Conservation (phyloP, 2,888 invertebrate species). For the Cartodere bifasciata region DNA sequence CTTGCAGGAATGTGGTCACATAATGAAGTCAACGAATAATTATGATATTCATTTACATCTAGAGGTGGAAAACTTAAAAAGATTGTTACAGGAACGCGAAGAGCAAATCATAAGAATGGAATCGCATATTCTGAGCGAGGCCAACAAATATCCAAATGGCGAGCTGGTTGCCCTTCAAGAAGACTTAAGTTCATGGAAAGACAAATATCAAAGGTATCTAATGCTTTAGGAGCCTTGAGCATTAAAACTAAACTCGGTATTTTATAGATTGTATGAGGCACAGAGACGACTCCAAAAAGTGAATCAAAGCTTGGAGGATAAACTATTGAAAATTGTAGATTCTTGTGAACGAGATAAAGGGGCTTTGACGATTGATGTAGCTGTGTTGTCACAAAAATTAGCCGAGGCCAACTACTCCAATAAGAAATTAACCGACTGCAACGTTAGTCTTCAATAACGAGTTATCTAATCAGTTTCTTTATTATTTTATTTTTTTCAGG, state of each 20-base stretch:
- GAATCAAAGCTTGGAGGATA: conserved; percentile 90
- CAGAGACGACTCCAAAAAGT: conserved; percentile 88
- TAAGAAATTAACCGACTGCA: conserved; percentile 72
- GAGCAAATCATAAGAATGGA: conserved; percentile 77
- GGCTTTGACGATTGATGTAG: conserved; percentile 75
- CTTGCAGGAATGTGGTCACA: conserved; percentile 47
- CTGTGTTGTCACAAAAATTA: conserved; percentile 67
- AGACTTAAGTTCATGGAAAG: conserved; percentile 77
- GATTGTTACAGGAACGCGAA: conserved; percentile 69
- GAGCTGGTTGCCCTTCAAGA: conserved; percentile 69
- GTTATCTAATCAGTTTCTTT: neutral
- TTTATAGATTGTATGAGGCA: conserved; percentile 72
- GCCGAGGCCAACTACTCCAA: conserved; percentile 77
- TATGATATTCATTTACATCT: conserved; percentile 62
- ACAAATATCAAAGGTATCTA: conserved; percentile 73
- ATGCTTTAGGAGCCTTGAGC: neutral
- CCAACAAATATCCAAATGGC: conserved; percentile 42
- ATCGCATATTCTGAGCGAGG: conserved; percentile 68
- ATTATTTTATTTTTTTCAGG: conserved; percentile 46
- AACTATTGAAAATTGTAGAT: conserved; percentile 81
- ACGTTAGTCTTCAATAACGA: conserved; percentile 44
- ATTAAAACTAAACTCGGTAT: neutral
- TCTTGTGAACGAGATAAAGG: conserved; percentile 83
- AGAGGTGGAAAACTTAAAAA: conserved; percentile 78
- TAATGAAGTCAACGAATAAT: conserved; percentile 35